A percentile compares a stretch with the other conserved stretches of the same genome.
phyloP scores from a whole-genome alignment of 2,888 invertebrate species.

The Acronicta aceris region DNA sequence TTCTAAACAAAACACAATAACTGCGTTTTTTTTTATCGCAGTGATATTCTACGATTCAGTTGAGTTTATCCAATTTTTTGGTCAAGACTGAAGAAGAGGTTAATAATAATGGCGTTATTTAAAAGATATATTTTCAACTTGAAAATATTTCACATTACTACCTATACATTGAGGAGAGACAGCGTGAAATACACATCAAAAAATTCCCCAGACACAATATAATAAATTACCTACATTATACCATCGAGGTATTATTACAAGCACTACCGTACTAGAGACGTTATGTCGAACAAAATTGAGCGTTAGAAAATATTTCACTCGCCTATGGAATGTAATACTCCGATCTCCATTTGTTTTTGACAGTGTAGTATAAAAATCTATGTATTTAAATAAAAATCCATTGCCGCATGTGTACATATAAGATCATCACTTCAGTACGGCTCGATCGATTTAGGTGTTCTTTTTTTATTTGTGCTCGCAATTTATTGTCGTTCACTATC shows the following conservation, averaged over 20 bases:
- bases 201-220: conserved; percentile 4
- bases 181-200: conserved; percentile 7
- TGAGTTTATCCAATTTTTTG: not conserved
- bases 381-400: too few relatives aligned
- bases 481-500: too few relatives aligned
- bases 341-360: not conserved
- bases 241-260: not conserved
- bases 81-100: too few relatives aligned
- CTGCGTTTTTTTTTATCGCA: too few relatives aligned
- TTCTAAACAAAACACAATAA: too few relatives aligned
- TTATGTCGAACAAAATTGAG: not conserved
- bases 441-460: too few relatives aligned
- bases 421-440: too few relatives aligned
- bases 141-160: not conserved
- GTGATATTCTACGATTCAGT: too few relatives aligned
- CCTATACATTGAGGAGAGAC: conserved; percentile 3
- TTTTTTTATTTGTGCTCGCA: too few relatives aligned
- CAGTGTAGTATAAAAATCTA: not conserved
- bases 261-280: not conserved
- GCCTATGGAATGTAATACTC: not conserved
- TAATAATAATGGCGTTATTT: too few relatives aligned
- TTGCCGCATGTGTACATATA: too few relatives aligned
- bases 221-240: conserved; percentile 2
- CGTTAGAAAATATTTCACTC: not conserved
- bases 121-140: not conserved